These are phyloP conservation scores for Latrodectus hesperus DNA, from an alignment of 2,888 invertebrate genomes.

Conservation along the genomic window DNA sequence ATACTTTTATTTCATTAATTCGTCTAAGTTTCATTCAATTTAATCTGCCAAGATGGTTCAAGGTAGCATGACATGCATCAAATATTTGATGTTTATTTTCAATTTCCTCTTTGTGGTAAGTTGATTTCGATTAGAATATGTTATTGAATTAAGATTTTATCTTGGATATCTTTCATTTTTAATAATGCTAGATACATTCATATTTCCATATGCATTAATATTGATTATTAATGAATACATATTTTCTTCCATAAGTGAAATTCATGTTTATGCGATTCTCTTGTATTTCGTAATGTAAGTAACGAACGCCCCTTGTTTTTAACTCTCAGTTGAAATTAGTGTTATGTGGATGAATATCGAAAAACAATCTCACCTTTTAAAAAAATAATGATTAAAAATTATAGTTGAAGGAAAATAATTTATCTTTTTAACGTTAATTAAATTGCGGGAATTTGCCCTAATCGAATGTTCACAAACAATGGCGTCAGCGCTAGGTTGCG, in stretches of 20 bases:
- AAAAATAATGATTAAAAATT: too few species aligned
- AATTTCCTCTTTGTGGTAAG: constrained; percentile 92
- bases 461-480: not conserved
- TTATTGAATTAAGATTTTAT: constrained; percentile 18
- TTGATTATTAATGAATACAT: too few species aligned
- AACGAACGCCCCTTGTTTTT: not conserved
- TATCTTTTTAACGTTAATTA: too few species aligned
- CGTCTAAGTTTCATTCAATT: constrained; percentile 4
- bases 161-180: not conserved
- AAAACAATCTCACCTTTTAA: too few species aligned
- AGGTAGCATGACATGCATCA: constrained; percentile 87
- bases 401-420: too few species aligned
- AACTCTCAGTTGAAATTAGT: not conserved
- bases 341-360: too few species aligned
- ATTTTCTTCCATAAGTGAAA: too few species aligned
- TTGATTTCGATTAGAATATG: constrained; percentile 70
- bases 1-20: constrained; percentile 11
- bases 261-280: too few species aligned
- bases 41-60: constrained; percentile 80
- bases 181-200: too few species aligned
- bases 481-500: not conserved
- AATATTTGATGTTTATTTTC: constrained; percentile 90
- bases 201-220: too few species aligned
- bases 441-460: too few species aligned
- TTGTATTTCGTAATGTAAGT: not conserved